Evolutionary conservation across 2,797 vertebrate species (phyloP).

Genomic region (Limosa lapponica): DNA sequence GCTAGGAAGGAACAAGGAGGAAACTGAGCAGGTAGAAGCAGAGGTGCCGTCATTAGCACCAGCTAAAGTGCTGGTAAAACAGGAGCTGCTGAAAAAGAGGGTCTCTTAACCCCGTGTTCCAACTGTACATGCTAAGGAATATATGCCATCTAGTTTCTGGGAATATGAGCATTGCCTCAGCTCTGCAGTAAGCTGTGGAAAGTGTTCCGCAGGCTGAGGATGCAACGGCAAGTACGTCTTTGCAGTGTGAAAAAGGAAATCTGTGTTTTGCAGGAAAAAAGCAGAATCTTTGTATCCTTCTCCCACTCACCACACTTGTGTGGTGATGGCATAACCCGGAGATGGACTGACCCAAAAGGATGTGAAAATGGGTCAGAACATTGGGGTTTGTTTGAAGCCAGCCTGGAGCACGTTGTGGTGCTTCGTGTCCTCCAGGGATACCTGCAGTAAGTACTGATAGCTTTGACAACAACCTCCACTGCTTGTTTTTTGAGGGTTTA

Average conservation of each 20-base stretch:
- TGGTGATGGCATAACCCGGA: not conserved
- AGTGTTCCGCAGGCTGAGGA: not conserved
- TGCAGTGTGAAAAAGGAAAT: not conserved
- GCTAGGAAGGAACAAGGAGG: not conserved
- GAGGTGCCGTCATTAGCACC: accelerated
- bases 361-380: not conserved
- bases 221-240: accelerated
- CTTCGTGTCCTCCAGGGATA: not conserved
- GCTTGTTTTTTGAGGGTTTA: not conserved
- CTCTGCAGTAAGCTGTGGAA: not conserved
- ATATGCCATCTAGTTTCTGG: not conserved
- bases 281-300: accelerated
- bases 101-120: not conserved
- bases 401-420: accelerated
- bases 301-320: not conserved
- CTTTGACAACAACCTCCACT: not conserved
- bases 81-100: not conserved
- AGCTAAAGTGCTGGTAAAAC: not conserved
- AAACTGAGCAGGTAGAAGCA: not conserved
- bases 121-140: accelerated
- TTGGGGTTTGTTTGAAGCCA: not conserved
- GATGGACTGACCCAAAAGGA: not conserved
- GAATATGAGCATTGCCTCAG: not conserved
- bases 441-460: too few relatives aligned
- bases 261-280: not conserved